Evolutionary conservation across 2,888 invertebrate genomes (phyloP), one percentile per base, ranked within the genome.

Genomic region (Aphodius granarius): DNA sequence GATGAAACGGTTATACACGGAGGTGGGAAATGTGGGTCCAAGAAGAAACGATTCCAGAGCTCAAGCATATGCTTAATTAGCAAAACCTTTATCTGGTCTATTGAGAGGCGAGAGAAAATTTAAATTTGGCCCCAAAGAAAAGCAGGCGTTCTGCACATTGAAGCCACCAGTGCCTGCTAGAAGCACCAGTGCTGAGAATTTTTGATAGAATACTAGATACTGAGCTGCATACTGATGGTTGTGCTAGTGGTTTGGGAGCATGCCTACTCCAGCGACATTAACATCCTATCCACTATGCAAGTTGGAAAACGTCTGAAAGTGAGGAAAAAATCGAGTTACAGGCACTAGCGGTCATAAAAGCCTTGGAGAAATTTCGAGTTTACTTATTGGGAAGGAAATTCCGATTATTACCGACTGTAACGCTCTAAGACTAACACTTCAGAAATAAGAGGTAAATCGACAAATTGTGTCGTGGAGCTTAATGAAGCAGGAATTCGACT

Each of bases 321-420:
- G 82, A 85, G 78, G 78, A 23, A 23, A 23, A 23, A 9, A 5
- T 23, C 23, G 23, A 23, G 23, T 9, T 23, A 9, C 5, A 23
- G 9, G 23, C 23, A 23, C 23, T 23, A 23, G 23, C 23, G 0
- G 78, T 86, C 3, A 79, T 85, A 6, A 75, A 82, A 78, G 82
- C 84, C 0, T 66, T 85, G 0, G 83, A 84, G 62, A 85, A 84
- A 72, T 85, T 85, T 78, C 64, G 83, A 16, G 77, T 83, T 0
- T 85, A 84, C 75, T 73, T 86, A 13, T 66, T 84, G 63, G 77
- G 80, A 72, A 78, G 63, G 22, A n/a, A 73, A 43, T 76, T 81
- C 70, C 77, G 74, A 70, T 73, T 80, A 72, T 81, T 15, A 82
- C 83, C 1, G 83, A 84, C 71, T 80, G 79, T 66, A 71, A 73